A percentile compares a stretch with the other conserved stretches of the same genome.
Evolutionary conservation across 2,113 vertebrate genomes (phyloP).

Genomic region (Gobio gobio): DNA sequence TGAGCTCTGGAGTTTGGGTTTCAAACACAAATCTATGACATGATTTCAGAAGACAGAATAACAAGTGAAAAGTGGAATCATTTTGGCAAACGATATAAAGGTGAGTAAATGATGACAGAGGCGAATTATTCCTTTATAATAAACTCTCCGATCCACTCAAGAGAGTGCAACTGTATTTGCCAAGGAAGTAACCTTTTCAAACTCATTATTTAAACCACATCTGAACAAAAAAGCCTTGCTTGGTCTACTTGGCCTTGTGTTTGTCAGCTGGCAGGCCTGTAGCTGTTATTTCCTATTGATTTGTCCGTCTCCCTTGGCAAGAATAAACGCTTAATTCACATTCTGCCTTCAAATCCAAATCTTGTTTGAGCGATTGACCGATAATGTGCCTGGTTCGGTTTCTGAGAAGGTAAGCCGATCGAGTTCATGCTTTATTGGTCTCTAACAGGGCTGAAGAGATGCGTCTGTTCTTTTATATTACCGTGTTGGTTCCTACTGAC

Average conservation of each 20-base stretch:
- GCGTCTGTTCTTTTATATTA: no score
- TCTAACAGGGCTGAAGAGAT: no score
- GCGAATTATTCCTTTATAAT: conserved; percentile 8
- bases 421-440: not conserved
- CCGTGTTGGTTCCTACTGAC: not conserved
- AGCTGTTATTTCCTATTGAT: conserved; percentile 34
- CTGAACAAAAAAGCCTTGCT: not conserved
- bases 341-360: conserved; percentile 15
- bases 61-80: not conserved
- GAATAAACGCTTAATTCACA: conserved; percentile 43
- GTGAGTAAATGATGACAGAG: not conserved
- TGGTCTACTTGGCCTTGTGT: not conserved
- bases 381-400: conserved; percentile 10
- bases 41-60: not conserved
- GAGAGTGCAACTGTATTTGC: not conserved
- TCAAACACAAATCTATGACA: not conserved
- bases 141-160: not conserved
- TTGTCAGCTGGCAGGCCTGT: not conserved
- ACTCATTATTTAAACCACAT: conserved; percentile 22
- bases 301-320: conserved; percentile 31
- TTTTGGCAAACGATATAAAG: not conserved
- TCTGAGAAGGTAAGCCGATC: conserved; percentile 4
- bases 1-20: not conserved
- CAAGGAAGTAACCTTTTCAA: conserved; percentile 7
- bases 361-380: conserved; percentile 20